Base-by-base conservation (phyloP, 2,113 vertebrate genomes). In the Hydrochoerus hydrochaeris region DNA sequence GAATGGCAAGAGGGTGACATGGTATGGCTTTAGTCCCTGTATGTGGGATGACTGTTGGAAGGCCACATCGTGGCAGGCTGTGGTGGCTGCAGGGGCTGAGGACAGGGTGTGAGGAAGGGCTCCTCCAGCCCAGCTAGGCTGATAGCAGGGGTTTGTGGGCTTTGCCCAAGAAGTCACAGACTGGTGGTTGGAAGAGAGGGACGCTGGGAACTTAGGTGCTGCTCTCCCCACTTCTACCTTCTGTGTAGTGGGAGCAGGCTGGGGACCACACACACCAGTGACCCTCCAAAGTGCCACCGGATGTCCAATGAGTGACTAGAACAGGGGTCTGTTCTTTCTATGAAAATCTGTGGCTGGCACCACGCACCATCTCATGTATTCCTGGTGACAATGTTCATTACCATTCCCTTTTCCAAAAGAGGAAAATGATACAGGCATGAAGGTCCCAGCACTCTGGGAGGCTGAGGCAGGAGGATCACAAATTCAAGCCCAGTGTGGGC, bases 241-340 rank as follows among this genome's bases (percentile, higher is more conserved):
- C 75, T 73, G 17, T 65, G 81, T 32, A 10, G 22, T 38, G 62
- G 73, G 28, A 17, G 12, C 62, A 2, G 35, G 14, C 26, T 32
- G 8, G 0, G 49, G 49, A 60, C 49, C 8, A 52, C 65, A 17
- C 3, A 0, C 20, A 85, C 62, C 44, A 38, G 2, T 3, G 24
- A 41, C 38, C 44, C 84, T 13, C n/a, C 9, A 14, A 60, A 16
- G 44, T 1, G 49, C 24, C 65, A 16, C 0, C 0, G 6, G 5
- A 9, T 5, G 7, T 30, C 63, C 84, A 30, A 20, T 0, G 35
- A 2, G 1, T 5, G 7, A 2, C 24, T 14, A 0, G 30, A 20
- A 16, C 71, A 11, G 0, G 30, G 0, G 35, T 14, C 2, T 8
- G 1, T 7, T 12, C 14, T 54, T 80, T 52, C 10, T 65, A 9